These are phyloP conservation scores for Tolmerus cingulatus DNA, from an alignment of 2,888 invertebrate genomes.

Conservation along the genomic window DNA sequence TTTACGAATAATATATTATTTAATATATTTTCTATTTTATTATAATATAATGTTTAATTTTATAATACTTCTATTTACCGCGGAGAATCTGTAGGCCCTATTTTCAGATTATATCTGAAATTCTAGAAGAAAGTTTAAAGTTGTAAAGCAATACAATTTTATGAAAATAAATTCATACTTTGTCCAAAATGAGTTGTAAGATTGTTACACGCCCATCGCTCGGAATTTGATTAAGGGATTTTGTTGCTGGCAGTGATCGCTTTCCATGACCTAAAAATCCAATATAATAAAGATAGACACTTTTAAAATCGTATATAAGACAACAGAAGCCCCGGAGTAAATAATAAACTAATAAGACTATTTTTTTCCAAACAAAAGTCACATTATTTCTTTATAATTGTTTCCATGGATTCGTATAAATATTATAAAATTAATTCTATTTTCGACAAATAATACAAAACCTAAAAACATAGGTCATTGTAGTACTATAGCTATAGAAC, in stretches of 20 bases:
- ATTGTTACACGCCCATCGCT: not conserved
- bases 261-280: constrained; percentile 55
- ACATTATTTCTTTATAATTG: no score
- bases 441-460: no score
- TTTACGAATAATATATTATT: not conserved
- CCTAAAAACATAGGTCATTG: no score
- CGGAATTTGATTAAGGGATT: not conserved
- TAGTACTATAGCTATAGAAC: no score
- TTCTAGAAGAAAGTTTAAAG: not conserved
- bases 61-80: not conserved
- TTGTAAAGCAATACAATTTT: not conserved
- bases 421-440: no score
- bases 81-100: not conserved
- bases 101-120: not conserved
- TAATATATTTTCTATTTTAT: not conserved
- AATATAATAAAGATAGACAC: not conserved
- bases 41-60: not conserved
- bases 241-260: constrained; percentile 51
- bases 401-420: no score
- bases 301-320: not conserved
- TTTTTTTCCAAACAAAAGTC: no score
- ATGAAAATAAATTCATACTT: not conserved
- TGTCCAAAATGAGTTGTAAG: constrained; percentile 3
- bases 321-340: no score
- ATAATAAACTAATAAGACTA: no score